Conservation (phyloP, 2,888 invertebrate genomes). For the Glaucopsyche alexis region DNA sequence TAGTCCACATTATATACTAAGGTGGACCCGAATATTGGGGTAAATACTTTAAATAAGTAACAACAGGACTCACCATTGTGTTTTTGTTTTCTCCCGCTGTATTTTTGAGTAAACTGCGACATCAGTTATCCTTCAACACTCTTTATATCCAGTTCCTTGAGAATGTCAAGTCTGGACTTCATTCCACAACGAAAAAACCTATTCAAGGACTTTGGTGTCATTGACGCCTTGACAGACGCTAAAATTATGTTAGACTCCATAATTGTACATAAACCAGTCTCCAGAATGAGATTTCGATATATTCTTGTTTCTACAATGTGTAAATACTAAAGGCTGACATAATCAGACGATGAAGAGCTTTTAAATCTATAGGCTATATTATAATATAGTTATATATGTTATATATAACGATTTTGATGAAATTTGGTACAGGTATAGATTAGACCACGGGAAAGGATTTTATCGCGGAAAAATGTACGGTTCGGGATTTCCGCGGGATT, state of each 20-base stretch:
- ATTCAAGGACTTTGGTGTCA: slow-evolving; percentile 60
- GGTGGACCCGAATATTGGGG: background rate
- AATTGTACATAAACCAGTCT: background rate
- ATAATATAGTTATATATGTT: too few species aligned
- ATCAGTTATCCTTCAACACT: slow-evolving; percentile 58
- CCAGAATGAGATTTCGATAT: background rate
- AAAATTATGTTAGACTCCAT: slow-evolving; percentile 55
- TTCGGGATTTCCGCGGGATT: too few species aligned
- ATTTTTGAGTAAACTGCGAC: slow-evolving; percentile 59
- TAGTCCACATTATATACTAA: too few species aligned
- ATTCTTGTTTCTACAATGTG: background rate
- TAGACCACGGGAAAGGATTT: too few species aligned
- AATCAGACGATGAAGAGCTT: too few species aligned
- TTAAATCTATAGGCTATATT: too few species aligned
- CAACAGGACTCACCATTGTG: slow-evolving; percentile 62
- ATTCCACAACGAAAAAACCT: slow-evolving; percentile 65
- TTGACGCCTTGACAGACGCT: slow-evolving; percentile 55
- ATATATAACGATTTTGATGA: too few species aligned
- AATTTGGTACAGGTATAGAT: too few species aligned
- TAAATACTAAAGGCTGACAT: too few species aligned
- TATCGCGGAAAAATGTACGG: too few species aligned
- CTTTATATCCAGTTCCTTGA: slow-evolving; percentile 73
- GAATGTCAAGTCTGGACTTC: slow-evolving; percentile 73
- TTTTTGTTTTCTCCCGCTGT: slow-evolving; percentile 56
- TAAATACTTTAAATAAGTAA: background rate